phyloP scores from a whole-genome alignment of 1,140 invertebrate species.

The Popillia japonica region DNA sequence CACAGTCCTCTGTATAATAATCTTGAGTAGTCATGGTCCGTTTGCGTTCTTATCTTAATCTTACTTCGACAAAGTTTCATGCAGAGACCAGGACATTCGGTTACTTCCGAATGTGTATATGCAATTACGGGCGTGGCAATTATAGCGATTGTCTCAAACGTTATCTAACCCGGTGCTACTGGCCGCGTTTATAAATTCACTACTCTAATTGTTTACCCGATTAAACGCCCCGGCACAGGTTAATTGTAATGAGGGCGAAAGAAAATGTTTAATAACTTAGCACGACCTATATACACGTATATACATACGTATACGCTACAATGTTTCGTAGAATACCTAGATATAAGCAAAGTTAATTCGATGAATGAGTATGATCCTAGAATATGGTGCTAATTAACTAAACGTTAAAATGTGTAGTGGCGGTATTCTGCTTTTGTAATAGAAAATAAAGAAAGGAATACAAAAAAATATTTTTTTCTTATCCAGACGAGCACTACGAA shows the following conservation, averaged over 20 bases:
- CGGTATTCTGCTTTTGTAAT: too few relatives aligned
- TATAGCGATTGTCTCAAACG: constrained; percentile 30
- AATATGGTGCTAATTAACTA: too few relatives aligned
- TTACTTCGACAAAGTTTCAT: constrained; percentile 22
- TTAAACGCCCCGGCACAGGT: constrained; percentile 5
- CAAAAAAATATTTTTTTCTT: too few relatives aligned
- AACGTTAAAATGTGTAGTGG: too few relatives aligned
- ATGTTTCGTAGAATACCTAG: too few relatives aligned
- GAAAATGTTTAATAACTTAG: constrained; percentile 9
- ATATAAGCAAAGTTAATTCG: too few relatives aligned
- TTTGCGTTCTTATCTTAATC: constrained; percentile 32
- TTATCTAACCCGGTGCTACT: background rate
- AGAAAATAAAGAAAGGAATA: too few relatives aligned
- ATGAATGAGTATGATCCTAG: too few relatives aligned
- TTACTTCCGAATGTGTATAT: constrained; percentile 25
- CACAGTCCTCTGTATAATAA: constrained; percentile 18
- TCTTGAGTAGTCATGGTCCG: constrained; percentile 30
- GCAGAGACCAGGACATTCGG: background rate
- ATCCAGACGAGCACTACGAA: too few relatives aligned
- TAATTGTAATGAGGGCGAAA: background rate
- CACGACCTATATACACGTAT: background rate
- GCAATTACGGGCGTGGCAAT: constrained; percentile 23
- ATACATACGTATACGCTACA: too few relatives aligned
- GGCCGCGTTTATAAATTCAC: constrained; percentile 13
- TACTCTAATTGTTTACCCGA: constrained; percentile 25